Percentiles rank a stretch among this genome's conserved stretches.
These are phyloP conservation scores for Lacerta viridis DNA, from an alignment of 2,797 vertebrate species.

Conservation along the genomic window DNA sequence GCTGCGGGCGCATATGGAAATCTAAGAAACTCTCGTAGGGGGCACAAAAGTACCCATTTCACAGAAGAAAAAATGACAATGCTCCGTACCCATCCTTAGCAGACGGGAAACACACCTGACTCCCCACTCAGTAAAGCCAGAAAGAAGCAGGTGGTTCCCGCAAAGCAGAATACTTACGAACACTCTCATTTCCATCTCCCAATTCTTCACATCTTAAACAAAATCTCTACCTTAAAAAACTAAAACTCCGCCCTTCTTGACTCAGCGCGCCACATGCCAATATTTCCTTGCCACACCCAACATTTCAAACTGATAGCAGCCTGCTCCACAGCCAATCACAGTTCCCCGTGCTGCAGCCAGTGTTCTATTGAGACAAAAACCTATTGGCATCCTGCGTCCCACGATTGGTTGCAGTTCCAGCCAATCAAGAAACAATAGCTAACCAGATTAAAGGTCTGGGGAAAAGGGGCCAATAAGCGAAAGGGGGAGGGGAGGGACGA, in stretches of 20 bases:
- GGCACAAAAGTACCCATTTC: no score
- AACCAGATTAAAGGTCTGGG: neutral
- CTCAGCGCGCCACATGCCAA: neutral
- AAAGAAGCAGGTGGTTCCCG: no score
- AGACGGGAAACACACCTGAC: no score
- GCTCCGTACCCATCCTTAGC: no score
- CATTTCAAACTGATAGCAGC: constrained; percentile 19
- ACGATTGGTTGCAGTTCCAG: constrained; percentile 2
- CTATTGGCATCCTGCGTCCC: fast-evolving
- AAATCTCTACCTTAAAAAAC: neutral
- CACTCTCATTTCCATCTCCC: no score
- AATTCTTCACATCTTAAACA: neutral
- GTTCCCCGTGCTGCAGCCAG: neutral
- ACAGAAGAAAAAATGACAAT: no score
- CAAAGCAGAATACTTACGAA: no score
- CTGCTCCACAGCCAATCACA: constrained; percentile 17
- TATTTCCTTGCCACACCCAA: neutral
- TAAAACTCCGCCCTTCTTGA: neutral
- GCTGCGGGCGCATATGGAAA: no score
- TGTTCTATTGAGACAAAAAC: neutral
- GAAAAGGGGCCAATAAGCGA: no score
- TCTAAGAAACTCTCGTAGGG: no score
- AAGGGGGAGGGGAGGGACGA: fast-evolving
- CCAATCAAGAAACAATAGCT: constrained; percentile 10
- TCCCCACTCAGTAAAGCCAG: no score